Conservation (phyloP, 2,888 invertebrate genomes). For the Agrenia bidenticulata region DNA sequence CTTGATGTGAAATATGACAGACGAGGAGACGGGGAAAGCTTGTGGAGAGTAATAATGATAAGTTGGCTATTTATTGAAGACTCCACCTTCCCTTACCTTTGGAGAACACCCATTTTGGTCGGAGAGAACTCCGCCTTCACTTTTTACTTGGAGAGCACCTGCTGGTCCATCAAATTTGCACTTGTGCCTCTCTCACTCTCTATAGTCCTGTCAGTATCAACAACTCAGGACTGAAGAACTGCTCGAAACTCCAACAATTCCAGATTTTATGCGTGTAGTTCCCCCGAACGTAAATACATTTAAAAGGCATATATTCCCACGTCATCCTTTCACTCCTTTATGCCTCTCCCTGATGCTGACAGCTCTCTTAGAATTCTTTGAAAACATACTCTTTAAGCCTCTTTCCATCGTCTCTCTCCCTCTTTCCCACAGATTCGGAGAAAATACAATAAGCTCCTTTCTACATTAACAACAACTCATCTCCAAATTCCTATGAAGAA, state of each 20-base stretch:
- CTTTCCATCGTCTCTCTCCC: too few species aligned
- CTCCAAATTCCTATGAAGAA: too few species aligned
- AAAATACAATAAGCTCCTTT: too few species aligned
- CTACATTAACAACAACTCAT: too few species aligned
- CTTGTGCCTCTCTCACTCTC: slow-evolving; percentile 30
- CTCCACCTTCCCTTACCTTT: slow-evolving; percentile 50
- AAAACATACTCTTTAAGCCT: too few species aligned
- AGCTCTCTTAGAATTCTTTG: background rate
- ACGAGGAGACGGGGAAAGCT: background rate
- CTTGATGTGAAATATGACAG: slow-evolving; percentile 9
- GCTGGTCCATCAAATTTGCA: slow-evolving; percentile 52
- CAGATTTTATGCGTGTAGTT: background rate
- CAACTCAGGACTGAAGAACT: slow-evolving; percentile 1
- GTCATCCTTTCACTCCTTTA: background rate
- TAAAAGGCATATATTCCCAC: background rate
- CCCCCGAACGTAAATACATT: background rate
- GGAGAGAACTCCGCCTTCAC: slow-evolving; percentile 49
- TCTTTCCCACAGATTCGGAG: too few species aligned
- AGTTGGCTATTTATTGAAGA: slow-evolving; percentile 16
- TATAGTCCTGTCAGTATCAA: slow-evolving; percentile 19
- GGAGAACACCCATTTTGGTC: slow-evolving; percentile 34
- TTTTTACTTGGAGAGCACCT: slow-evolving; percentile 44
- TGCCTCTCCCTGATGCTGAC: slow-evolving; percentile 7
- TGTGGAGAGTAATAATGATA: slow-evolving; percentile 7
- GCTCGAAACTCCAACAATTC: background rate